phyloP scores from a whole-genome alignment of 2,113 vertebrate genomes.

The Sinocyclocheilus anshuiensis region DNA sequence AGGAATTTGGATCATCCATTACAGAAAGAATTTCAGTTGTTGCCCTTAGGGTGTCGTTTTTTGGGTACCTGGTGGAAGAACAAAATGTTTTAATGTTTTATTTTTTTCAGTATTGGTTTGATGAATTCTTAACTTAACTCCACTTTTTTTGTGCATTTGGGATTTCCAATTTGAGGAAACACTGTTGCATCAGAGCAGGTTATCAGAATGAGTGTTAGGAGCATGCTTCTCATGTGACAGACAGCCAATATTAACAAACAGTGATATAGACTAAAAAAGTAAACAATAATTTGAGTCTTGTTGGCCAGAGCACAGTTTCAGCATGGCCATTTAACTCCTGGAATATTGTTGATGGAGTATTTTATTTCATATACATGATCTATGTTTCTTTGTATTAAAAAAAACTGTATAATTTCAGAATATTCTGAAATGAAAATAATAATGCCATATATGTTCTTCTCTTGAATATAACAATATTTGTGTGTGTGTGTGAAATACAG shows the following conservation, averaged over 20 bases:
- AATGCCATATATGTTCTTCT: not conserved
- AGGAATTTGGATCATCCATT: no score
- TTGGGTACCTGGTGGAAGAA: no score
- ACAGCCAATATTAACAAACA: not conserved
- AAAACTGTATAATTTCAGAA: not conserved
- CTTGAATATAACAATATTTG: no score
- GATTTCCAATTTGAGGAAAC: not conserved
- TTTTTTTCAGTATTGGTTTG: no score
- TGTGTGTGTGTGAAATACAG: no score
- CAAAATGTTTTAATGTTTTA: no score
- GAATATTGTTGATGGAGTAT: not conserved
- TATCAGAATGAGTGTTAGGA: conserved; percentile 4
- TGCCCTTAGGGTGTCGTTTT: no score
- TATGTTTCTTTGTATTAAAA: not conserved
- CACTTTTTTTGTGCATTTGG: not conserved
- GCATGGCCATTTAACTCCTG: no score
- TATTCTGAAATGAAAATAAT: not conserved
- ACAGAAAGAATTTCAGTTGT: no score
- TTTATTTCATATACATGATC: not conserved
- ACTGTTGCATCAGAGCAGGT: conserved; percentile 7
- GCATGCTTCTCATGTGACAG: conserved; percentile 26
- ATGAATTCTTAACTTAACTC: no score
- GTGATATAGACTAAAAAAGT: not conserved
- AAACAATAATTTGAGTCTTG: not conserved
- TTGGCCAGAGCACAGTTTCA: not conserved